These are phyloP conservation scores for Heliconius hortense DNA, from an alignment of 2,888 invertebrate species.

Conservation along the genomic window DNA sequence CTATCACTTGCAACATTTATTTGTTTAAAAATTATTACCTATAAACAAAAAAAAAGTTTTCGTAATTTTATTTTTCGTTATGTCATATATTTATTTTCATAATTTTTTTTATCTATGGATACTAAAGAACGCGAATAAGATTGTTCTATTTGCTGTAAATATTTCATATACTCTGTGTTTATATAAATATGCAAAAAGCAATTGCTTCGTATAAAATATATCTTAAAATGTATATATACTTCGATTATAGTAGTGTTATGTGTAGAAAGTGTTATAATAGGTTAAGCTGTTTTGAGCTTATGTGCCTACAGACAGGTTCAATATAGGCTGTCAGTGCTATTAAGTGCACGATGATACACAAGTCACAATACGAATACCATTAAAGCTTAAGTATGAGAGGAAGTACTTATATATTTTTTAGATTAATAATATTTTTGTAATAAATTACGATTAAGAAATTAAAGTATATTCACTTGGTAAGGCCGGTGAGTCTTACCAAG, in stretches of 20 bases:
- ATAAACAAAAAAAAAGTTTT: no score
- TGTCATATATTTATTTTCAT: no score
- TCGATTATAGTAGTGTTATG: slow-evolving; percentile 11
- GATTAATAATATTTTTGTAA: not conserved
- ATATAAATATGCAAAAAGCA: not conserved
- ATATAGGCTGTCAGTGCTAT: slow-evolving; percentile 13
- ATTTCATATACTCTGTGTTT: not conserved
- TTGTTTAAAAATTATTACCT: no score
- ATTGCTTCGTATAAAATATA: not conserved
- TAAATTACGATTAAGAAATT: not conserved
- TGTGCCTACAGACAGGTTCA: slow-evolving; percentile 16
- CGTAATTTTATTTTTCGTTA: no score
- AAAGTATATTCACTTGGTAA: no score
- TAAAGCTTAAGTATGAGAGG: not conserved
- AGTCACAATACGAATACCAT: not conserved
- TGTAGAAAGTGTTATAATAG: slow-evolving; percentile 19
- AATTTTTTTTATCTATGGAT: no score
- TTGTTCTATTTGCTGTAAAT: not conserved
- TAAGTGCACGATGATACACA: slow-evolving; percentile 5
- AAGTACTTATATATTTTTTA: not conserved
- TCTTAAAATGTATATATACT: slow-evolving; percentile 8
- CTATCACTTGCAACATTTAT: no score
- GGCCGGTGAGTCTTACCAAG: not conserved
- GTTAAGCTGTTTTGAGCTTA: slow-evolving; percentile 17
- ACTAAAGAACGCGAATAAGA: no score